Evolutionary conservation across 1,140 invertebrate genomes (phyloP), one percentile per base, ranked within the genome.

Genomic region (Nasonia vitripennis): DNA sequence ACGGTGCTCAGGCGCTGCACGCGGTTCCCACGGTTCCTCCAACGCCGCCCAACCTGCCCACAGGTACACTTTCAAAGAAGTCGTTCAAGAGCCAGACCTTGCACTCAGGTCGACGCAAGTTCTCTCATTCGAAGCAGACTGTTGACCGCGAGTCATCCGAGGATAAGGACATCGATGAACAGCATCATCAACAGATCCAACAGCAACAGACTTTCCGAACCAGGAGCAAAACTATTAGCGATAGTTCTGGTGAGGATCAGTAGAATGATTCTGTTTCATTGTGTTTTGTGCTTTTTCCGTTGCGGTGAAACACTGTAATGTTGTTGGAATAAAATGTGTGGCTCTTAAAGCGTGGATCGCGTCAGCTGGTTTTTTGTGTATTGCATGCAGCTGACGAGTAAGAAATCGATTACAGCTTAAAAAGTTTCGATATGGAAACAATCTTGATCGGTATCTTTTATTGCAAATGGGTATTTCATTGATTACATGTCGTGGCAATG

Each of bases 171-270:
- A 80, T 62, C 27, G 92, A 93, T 83, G 92, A 93, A 27, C 62
- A 45, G 73, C 87, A 23, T 27, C 91, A 81, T 79, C 87, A 68
- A 41, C 88, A 82, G 88, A 86, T 45, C 41, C 89, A 83, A 87
- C 93, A 98, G 83, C 94, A 93, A 80, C 91, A 88, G 68, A 94
- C 94, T 86, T 98, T 98, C 93, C 95, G 97, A 87, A 95, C 95
- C 86, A 94, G 98, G 86, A 98, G 97, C 93, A 98, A 98, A 94
- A 98, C 98, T 0, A 95, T 98, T 86, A 97, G 97, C 87, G 97
- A 98, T 92, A 94, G 95, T 68, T 94, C 95, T 89, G 96, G 96
- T 97, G 91, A 95, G 92, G 7, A 55, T 6, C 20, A n/a, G 5
- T 62, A 62, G n/a, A 51, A 51, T 17, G 14, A 37, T 6, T 45